Base-by-base conservation (phyloP, 2,888 invertebrate genomes). In the Conops quadrifasciatus region DNA sequence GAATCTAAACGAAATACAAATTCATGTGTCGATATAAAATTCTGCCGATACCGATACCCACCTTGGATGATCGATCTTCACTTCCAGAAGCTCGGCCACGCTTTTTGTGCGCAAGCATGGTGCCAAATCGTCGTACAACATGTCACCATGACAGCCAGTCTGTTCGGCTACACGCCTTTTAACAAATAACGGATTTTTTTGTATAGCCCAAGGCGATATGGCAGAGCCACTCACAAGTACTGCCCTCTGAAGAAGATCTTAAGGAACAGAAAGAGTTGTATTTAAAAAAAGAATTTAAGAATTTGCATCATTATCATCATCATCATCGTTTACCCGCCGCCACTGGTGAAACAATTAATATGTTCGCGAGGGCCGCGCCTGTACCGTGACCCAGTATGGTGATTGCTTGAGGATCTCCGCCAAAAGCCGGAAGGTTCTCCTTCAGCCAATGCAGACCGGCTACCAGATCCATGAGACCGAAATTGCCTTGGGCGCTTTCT, bases 401-500 rank as follows among this genome's bases (percentile, higher is more conserved):
- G 73, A 99, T 93, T 77, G 93, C 90, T 83, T 94, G 92, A 5
- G 96, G 93, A 88, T 98, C 96, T 21, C 98, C 98, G 26, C 97
- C 97, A 84, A 99, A 98, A 1, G 94, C 93, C 2, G 93, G 94
- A 72, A 98, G 89, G 87, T 98, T 98, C 85, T 96, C 96, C 80
- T 94, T 90, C 71, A 99, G 89, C 98, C 98, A 98, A 84, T 97
- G 97, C 69, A 99, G 89, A 19, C 97, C 98, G 26, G 97, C 97
- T 73, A 97, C 94, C 76, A 95, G 88, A 87, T 95, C 95, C 94
- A 95, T 94, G 79, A 95, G 89, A 72, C 95, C 95, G 84, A 94
- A 95, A 88, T 95, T 95, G 82, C 95, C 94, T 87, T 95, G 95
- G 76, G 94, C 93, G 83, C 93, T 94, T 80, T 93, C 93, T 86